These are phyloP conservation scores for Sterna hirundo DNA, from an alignment of 2,113 vertebrate genomes.

Conservation along the genomic window DNA sequence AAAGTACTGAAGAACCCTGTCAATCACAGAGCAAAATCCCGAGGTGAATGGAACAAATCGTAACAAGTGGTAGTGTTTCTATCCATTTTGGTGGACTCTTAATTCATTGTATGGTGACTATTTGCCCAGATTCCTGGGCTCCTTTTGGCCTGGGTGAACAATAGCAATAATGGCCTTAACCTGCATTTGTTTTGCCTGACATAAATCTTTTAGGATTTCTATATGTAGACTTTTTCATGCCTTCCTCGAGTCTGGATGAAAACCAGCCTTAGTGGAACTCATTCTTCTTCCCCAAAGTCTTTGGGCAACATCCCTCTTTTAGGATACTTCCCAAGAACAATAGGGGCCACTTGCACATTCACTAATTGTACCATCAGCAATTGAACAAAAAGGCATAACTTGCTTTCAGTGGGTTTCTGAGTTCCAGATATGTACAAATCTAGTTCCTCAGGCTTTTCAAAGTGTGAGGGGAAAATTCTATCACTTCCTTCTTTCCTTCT, in stretches of 20 bases:
- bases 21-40: background rate
- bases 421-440: background rate
- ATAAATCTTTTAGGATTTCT: background rate
- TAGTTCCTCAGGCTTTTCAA: background rate
- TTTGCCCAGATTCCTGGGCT: background rate
- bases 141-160: background rate
- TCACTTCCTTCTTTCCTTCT: background rate
- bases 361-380: background rate
- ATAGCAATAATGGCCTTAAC: background rate
- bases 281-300: background rate
- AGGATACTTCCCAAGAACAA: background rate
- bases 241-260: background rate
- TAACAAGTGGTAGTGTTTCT: background rate
- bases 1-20: background rate
- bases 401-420: background rate
- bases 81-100: background rate
- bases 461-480: background rate
- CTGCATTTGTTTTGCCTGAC: background rate
- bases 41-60: background rate
- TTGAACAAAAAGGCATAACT: background rate
- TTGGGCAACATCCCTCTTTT: background rate
- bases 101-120: background rate
- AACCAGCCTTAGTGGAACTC: background rate
- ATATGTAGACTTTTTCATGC: background rate
- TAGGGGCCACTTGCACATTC: background rate